phyloP scores from a whole-genome alignment of 2,888 invertebrate species.

The Alviniconcha strummeri region DNA sequence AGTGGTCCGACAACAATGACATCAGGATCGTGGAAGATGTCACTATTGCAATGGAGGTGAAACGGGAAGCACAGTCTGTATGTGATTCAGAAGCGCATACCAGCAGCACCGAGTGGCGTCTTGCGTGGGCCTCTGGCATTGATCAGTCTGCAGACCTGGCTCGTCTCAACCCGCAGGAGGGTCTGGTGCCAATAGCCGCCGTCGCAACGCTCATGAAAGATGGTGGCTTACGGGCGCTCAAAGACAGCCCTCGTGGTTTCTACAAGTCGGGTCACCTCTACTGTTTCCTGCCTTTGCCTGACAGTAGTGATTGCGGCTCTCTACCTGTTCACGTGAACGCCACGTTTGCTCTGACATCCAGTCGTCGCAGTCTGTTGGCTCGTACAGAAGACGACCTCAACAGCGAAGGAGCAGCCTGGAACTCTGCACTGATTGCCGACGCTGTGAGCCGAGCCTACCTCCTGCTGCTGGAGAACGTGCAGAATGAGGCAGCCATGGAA shows the following conservation, averaged over 20 bases:
- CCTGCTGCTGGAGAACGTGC: background rate
- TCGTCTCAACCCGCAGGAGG: conserved; percentile 18
- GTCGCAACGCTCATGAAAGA: conserved; percentile 55
- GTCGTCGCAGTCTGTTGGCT: conserved; percentile 52
- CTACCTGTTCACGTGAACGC: conserved; percentile 66
- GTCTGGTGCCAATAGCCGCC: conserved; percentile 52
- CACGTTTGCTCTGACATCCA: conserved; percentile 60
- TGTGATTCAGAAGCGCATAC: background rate
- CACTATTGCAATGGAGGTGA: background rate
- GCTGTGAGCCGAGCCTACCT: conserved; percentile 48
- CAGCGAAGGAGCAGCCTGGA: conserved; percentile 49
- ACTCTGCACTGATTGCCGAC: conserved; percentile 50
- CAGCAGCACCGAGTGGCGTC: conserved; percentile 24
- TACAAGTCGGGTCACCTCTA: conserved; percentile 56
- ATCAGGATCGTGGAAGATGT: background rate
- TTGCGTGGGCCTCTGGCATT: conserved; percentile 36
- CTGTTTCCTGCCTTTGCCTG: conserved; percentile 67
- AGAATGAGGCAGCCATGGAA: background rate
- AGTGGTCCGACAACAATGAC: background rate
- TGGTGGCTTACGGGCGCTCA: conserved; percentile 5
- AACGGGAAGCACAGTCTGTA: background rate
- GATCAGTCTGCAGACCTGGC: conserved; percentile 19
- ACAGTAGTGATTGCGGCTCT: conserved; percentile 41
- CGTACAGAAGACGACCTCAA: conserved; percentile 53
- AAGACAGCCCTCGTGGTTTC: conserved; percentile 39